Conservation (phyloP, 2,113 vertebrate genomes). For the Gopherus evgoodei region DNA sequence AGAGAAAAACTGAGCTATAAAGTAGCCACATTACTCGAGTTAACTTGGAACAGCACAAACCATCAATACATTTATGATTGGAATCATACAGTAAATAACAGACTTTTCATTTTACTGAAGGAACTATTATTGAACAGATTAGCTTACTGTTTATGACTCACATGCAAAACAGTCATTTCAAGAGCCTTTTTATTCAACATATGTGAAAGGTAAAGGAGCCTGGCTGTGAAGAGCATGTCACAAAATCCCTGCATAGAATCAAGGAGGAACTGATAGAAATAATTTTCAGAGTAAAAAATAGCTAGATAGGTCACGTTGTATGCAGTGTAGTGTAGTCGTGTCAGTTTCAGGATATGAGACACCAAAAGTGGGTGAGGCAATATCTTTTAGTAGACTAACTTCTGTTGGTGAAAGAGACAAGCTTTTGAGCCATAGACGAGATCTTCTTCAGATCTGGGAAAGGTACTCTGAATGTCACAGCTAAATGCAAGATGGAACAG, state of each 20-base stretch:
- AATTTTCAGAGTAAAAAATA: conserved; percentile 6
- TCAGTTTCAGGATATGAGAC: too few species aligned
- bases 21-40: neutral
- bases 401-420: too few species aligned
- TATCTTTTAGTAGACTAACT: too few species aligned
- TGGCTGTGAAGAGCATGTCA: neutral
- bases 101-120: neutral
- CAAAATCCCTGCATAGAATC: neutral
- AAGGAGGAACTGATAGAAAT: conserved; percentile 3
- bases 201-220: neutral
- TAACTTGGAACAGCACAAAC: conserved; percentile 6
- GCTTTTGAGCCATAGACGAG: too few species aligned
- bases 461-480: too few species aligned
- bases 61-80: neutral
- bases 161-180: neutral
- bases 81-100: neutral
- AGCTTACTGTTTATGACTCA: neutral
- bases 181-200: neutral
- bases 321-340: too few species aligned
- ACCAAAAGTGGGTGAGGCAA: too few species aligned
- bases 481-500: too few species aligned
- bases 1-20: neutral
- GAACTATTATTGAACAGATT: neutral
- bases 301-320: neutral
- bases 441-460: too few species aligned